These are phyloP conservation scores for Heliothis virescens DNA, from an alignment of 1,140 invertebrate species.

Conservation along the genomic window DNA sequence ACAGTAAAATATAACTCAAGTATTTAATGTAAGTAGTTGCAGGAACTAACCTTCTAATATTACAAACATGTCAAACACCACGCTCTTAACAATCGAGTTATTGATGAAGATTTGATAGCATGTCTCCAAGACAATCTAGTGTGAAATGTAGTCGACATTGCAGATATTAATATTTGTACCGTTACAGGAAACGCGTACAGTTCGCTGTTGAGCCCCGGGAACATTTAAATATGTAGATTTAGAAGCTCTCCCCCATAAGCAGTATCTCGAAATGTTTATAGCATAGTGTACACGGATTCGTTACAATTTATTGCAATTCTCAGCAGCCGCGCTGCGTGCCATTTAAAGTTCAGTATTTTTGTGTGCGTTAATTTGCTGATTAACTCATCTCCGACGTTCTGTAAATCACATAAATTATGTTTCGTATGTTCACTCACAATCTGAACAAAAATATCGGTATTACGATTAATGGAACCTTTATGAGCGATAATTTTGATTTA, in stretches of 20 bases:
- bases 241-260: slow-evolving; percentile 5
- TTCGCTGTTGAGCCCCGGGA: background rate
- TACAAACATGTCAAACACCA: background rate
- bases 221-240: slow-evolving; percentile 23
- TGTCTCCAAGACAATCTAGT: slow-evolving; percentile 6
- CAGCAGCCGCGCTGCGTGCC: slow-evolving; percentile 7
- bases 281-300: slow-evolving; percentile 22
- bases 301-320: slow-evolving; percentile 32
- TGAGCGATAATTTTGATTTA: slow-evolving; percentile 30
- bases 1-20: background rate
- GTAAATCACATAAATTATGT: background rate
- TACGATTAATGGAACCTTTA: slow-evolving; percentile 16
- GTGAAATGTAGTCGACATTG: background rate
- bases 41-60: slow-evolving; percentile 10
- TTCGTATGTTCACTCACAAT: background rate
- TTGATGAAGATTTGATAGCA: background rate
- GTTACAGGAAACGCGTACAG: slow-evolving; percentile 8
- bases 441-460: slow-evolving; percentile 22
- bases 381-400: slow-evolving; percentile 20
- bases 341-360: slow-evolving; percentile 29
- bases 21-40: background rate
- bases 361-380: slow-evolving; percentile 27
- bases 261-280: slow-evolving; percentile 10
- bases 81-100: background rate
- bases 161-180: slow-evolving; percentile 13